Percentiles rank a stretch among this genome's conserved stretches.
Evolutionary conservation across 2,113 vertebrate genomes (phyloP).

Genomic region (Baryphthengus martii): DNA sequence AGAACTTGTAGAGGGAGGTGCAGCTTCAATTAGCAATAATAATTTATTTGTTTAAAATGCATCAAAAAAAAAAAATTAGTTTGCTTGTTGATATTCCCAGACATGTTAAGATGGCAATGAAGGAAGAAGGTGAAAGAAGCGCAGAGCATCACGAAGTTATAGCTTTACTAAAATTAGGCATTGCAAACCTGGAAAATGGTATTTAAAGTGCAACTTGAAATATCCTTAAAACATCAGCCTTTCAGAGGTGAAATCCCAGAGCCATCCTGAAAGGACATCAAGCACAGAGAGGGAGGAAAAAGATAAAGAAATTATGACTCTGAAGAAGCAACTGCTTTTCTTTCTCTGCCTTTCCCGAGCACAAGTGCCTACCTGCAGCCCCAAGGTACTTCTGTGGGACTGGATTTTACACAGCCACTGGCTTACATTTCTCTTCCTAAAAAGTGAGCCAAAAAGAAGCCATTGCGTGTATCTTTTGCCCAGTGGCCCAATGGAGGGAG

Average conservation of each 20-base stretch:
- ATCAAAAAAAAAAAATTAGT: background rate
- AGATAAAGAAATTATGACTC: background rate
- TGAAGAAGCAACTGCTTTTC: background rate
- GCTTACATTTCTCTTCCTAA: background rate
- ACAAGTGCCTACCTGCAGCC: background rate
- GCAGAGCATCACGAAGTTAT: background rate
- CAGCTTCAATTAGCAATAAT: background rate
- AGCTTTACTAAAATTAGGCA: background rate
- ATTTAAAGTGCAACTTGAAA: background rate
- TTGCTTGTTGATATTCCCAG: background rate
- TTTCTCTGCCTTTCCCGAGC: background rate
- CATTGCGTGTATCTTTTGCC: background rate
- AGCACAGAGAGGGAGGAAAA: background rate
- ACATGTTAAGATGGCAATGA: background rate
- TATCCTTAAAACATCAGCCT: background rate
- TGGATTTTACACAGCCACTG: background rate
- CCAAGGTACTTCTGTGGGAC: background rate
- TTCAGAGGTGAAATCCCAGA: background rate
- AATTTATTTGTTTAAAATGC: background rate
- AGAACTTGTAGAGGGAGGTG: background rate
- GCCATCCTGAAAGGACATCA: background rate
- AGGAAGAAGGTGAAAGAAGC: background rate
- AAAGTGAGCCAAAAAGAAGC: background rate
- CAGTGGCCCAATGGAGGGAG: background rate
- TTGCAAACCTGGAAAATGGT: background rate